These are phyloP conservation scores for Adelosebastes latens DNA, from an alignment of 2,797 vertebrate species.

Conservation along the genomic window DNA sequence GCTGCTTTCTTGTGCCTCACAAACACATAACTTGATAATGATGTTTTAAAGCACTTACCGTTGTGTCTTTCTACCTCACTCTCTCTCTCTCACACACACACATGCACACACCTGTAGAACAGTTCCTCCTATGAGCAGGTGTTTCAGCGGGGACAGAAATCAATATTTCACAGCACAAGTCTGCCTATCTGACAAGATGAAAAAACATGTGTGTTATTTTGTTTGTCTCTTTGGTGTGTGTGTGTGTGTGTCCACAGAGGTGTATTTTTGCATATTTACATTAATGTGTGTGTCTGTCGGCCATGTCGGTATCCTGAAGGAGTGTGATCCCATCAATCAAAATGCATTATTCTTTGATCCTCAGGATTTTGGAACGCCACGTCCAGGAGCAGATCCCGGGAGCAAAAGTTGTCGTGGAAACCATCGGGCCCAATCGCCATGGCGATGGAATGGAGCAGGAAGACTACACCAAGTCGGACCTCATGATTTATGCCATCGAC, in stretches of 20 bases:
- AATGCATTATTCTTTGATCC: background rate
- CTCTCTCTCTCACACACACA: background rate
- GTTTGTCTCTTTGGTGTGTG: background rate
- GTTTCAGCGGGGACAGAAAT: slow-evolving; percentile 50
- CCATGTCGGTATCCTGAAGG: background rate
- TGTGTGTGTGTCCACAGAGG: background rate
- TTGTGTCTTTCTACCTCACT: background rate
- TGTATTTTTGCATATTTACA: background rate
- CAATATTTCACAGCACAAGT: slow-evolving; percentile 47
- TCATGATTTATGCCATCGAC: slow-evolving; percentile 97
- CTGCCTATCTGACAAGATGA: slow-evolving; percentile 5
- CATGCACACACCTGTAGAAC: background rate
- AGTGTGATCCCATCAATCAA: background rate
- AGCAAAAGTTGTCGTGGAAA: slow-evolving; percentile 94
- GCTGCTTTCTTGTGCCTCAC: slow-evolving; percentile 3
- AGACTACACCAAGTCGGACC: slow-evolving; percentile 94
- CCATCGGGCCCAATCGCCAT: slow-evolving; percentile 89
- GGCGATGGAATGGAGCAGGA: slow-evolving; percentile 92
- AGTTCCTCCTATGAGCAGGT: slow-evolving; percentile 44
- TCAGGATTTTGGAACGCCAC: slow-evolving; percentile 93
- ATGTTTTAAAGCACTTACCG: slow-evolving; percentile 23
- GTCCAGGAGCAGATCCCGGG: slow-evolving; percentile 96
- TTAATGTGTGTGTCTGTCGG: background rate
- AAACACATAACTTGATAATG: slow-evolving; percentile 22
- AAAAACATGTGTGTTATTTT: background rate